A percentile compares a stretch with the other conserved stretches of the same genome.
Evolutionary conservation across 1,140 invertebrate species (phyloP).

Genomic region (Choristoneura fumiferana): DNA sequence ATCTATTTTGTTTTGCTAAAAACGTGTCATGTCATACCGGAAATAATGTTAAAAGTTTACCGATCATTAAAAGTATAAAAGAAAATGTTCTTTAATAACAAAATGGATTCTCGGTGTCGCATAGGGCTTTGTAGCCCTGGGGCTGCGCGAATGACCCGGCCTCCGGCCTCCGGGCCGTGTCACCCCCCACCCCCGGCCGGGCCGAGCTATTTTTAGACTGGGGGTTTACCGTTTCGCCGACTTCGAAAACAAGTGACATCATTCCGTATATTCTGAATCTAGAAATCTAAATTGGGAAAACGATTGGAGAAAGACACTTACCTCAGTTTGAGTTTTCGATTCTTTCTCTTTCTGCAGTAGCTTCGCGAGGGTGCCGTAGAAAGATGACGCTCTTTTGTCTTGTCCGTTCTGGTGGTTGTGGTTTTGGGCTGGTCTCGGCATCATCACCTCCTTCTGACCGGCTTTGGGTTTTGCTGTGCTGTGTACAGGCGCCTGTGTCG

Average conservation of each 20-base stretch:
- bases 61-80: too few species aligned
- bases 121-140: neutral
- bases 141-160: conserved; percentile 56
- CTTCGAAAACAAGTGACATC: conserved; percentile 26
- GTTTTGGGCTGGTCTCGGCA: conserved; percentile 79
- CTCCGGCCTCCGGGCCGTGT: conserved; percentile 49
- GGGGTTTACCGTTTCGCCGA: conserved; percentile 48
- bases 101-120: neutral
- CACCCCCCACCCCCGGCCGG: conserved; percentile 69
- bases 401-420: conserved; percentile 40
- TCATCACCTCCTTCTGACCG: conserved; percentile 81
- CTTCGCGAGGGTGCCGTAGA: conserved; percentile 70
- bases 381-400: conserved; percentile 56
- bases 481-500: conserved; percentile 44
- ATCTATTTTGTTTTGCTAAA: too few species aligned
- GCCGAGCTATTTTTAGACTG: conserved; percentile 72
- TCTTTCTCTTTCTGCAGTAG: conserved; percentile 59
- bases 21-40: too few species aligned
- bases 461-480: conserved; percentile 38
- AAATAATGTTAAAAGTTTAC: too few species aligned
- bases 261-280: neutral
- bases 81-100: too few species aligned
- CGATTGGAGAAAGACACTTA: conserved; percentile 35
- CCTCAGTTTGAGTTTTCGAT: conserved; percentile 51
- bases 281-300: neutral